A percentile compares a stretch with the other conserved stretches of the same genome.
phyloP scores from a whole-genome alignment of 1,140 invertebrate species.

The Drosophila albomicans region DNA sequence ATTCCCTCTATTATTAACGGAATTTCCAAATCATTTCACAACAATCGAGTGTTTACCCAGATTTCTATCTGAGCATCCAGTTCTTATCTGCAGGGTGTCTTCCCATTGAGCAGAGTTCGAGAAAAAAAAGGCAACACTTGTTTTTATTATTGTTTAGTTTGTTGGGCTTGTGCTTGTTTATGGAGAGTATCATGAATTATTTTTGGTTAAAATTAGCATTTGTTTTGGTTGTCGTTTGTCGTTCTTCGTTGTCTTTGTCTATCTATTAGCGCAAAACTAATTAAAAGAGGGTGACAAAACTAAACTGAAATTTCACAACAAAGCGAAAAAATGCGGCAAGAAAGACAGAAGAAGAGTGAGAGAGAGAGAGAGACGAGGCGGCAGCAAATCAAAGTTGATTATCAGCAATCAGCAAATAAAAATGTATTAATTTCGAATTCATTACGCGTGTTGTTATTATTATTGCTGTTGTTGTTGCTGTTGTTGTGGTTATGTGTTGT shows the following conservation, averaged over 20 bases:
- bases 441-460: conserved; percentile 59
- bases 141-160: background rate
- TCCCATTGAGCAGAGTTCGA: background rate
- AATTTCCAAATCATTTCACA: background rate
- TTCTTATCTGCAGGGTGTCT: background rate
- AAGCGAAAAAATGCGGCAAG: conserved; percentile 28
- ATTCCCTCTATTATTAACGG: background rate
- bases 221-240: conserved; percentile 7
- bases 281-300: conserved; percentile 52
- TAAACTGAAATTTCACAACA: conserved; percentile 44
- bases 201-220: conserved; percentile 1
- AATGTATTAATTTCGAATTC: conserved; percentile 72
- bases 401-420: conserved; percentile 49
- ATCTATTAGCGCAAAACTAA: conserved; percentile 52
- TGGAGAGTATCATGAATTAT: background rate
- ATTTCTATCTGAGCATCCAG: background rate
- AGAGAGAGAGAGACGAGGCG: conserved; percentile 2
- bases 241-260: background rate
- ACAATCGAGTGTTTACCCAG: background rate
- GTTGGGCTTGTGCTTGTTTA: background rate
- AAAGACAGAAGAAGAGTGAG: background rate
- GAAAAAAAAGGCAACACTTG: background rate
- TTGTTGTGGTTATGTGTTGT: conserved; percentile 24
- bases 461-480: conserved; percentile 26
- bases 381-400: conserved; percentile 57